Percentiles rank a stretch among this genome's conserved stretches.
These are phyloP conservation scores for Cirrhinus mrigala DNA, from an alignment of 2,797 vertebrate species.

Conservation along the genomic window DNA sequence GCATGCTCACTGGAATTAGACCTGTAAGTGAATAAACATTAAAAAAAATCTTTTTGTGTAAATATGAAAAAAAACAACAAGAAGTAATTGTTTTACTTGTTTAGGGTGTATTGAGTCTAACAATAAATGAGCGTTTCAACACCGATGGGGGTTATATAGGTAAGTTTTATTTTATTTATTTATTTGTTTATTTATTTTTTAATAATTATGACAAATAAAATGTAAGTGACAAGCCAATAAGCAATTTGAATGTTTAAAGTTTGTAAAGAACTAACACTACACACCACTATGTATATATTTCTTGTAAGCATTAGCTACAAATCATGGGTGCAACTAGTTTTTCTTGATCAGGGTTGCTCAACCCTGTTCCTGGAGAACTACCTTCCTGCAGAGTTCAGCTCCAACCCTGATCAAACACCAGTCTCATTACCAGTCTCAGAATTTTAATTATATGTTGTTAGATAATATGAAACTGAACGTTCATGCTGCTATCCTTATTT, in stretches of 20 bases:
- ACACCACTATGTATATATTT: not conserved
- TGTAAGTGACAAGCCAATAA: not conserved
- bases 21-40: slow-evolving; percentile 81
- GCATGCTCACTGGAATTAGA: slow-evolving; percentile 93
- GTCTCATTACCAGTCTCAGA: too few species aligned
- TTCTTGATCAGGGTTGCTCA: too few species aligned
- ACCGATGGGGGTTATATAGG: slow-evolving; percentile 94
- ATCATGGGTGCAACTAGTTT: not conserved
- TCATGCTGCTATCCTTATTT: too few species aligned
- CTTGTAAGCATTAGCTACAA: not conserved
- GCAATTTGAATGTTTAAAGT: not conserved
- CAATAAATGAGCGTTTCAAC: slow-evolving; percentile 97
- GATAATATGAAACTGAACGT: too few species aligned
- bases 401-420: too few species aligned
- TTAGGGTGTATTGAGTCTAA: slow-evolving; percentile 89
- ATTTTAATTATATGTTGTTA: too few species aligned
- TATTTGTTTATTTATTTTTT: slow-evolving; percentile 10
- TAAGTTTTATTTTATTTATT: slow-evolving; percentile 70
- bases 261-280: not conserved
- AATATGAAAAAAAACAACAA: not conserved
- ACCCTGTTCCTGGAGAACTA: too few species aligned
- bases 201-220: not conserved
- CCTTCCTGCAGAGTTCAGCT: too few species aligned
- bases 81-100: slow-evolving; percentile 23
- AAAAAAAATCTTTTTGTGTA: not conserved